phyloP scores from a whole-genome alignment of 2,888 invertebrate species.

The Pammene fasciana region DNA sequence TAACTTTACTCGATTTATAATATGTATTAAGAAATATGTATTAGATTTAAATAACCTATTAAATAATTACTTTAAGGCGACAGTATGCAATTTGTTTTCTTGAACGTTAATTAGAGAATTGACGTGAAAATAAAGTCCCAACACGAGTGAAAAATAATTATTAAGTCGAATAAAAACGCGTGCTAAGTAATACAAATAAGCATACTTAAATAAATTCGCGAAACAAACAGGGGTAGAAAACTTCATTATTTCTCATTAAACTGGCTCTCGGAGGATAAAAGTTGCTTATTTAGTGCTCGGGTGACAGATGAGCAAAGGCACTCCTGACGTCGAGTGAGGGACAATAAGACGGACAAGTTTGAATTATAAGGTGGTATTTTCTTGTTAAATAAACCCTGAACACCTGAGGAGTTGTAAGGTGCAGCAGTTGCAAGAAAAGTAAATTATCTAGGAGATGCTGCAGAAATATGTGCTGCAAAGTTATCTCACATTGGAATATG shows the following conservation, averaged over 20 bases:
- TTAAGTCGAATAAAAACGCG: constrained; percentile 63
- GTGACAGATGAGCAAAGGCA: constrained; percentile 76
- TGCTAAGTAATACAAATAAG: constrained; percentile 79
- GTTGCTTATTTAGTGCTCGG: constrained; percentile 74
- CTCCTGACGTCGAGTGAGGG: constrained; percentile 56
- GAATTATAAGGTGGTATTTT: constrained; percentile 52
- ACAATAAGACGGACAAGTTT: constrained; percentile 58
- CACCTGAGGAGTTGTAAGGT: neutral
- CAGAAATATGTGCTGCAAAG: too few species aligned
- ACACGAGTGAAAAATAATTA: constrained; percentile 48
- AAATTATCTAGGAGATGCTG: too few species aligned
- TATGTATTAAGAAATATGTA: too few species aligned
- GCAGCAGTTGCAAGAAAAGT: neutral
- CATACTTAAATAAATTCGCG: constrained; percentile 74
- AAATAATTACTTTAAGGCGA: constrained; percentile 19
- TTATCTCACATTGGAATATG: too few species aligned
- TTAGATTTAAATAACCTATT: constrained; percentile 16
- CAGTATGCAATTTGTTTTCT: constrained; percentile 16
- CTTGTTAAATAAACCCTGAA: neutral
- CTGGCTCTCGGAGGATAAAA: constrained; percentile 72
- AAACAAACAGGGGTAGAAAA: constrained; percentile 70
- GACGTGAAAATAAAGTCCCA: constrained; percentile 35
- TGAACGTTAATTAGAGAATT: constrained; percentile 30
- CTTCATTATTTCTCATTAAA: constrained; percentile 81
- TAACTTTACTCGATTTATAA: too few species aligned